phyloP scores from a whole-genome alignment of 1,140 invertebrate species.

The Sipha flava region DNA sequence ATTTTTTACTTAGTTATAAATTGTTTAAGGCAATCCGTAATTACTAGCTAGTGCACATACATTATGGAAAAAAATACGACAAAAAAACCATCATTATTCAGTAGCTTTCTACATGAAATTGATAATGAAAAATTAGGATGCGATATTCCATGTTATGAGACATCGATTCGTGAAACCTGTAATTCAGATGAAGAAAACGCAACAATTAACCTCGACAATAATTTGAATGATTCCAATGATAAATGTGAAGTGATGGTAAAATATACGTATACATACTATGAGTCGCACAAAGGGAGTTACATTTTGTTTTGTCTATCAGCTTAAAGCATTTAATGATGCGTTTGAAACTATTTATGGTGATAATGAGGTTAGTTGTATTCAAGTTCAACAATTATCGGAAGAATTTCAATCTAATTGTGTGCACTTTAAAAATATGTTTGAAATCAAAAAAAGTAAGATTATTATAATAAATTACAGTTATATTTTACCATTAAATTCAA shows the following conservation, averaged over 20 bases:
- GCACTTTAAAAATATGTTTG: not conserved
- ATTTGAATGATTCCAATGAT: not conserved
- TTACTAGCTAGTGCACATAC: no score
- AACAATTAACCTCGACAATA: not conserved
- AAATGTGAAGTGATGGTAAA: not conserved
- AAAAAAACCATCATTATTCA: not conserved
- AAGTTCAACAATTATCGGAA: not conserved
- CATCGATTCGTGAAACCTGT: not conserved
- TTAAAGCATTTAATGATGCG: not conserved
- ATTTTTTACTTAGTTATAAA: no score
- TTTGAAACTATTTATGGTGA: not conserved
- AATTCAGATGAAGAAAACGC: not conserved
- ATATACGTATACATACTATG: not conserved
- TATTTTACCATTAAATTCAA: no score
- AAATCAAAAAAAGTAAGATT: not conserved
- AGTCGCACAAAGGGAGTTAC: not conserved
- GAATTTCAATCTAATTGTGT: not conserved
- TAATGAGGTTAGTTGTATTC: not conserved
- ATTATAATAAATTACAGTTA: no score
- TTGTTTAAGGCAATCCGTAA: no score
- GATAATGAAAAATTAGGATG: not conserved
- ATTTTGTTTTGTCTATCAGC: not conserved
- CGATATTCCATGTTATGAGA: not conserved
- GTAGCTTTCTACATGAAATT: not conserved
- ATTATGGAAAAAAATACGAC: not conserved